phyloP scores from a whole-genome alignment of 2,113 vertebrate species.

The Oreochromis tanganicae region DNA sequence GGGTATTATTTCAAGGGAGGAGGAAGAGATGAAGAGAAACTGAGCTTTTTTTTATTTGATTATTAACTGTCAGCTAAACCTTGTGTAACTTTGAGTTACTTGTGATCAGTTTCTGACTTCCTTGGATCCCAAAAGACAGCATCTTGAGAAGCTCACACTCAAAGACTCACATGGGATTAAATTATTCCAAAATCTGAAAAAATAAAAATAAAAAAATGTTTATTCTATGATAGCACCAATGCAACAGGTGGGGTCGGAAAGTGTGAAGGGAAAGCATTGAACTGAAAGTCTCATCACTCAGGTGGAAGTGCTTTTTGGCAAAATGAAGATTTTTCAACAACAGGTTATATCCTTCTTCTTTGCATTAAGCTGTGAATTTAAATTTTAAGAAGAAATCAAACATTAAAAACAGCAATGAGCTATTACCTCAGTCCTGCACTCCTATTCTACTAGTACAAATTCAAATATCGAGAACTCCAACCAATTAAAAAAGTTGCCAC shows the following conservation, averaged over 20 bases:
- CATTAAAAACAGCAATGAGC: background rate
- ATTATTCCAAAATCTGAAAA: background rate
- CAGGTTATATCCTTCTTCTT: background rate
- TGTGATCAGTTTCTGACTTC: background rate
- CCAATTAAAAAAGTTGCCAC: background rate
- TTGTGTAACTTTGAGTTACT: background rate
- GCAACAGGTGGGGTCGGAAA: background rate
- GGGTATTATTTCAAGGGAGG: background rate
- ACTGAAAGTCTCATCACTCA: background rate
- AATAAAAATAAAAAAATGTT: background rate
- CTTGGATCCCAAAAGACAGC: accelerated
- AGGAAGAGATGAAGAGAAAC: background rate
- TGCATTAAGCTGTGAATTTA: background rate
- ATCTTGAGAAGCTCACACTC: background rate
- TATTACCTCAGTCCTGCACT: background rate
- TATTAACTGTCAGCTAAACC: background rate
- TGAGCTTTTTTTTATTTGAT: background rate
- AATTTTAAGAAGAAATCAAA: background rate
- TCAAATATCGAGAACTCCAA: background rate
- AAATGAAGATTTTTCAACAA: background rate
- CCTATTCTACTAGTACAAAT: background rate
- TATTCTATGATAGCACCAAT: background rate
- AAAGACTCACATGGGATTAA: accelerated
- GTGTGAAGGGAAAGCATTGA: background rate
- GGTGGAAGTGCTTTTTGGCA: background rate